These are phyloP conservation scores for Tapirus indicus DNA, from an alignment of 2,797 vertebrate species.

Conservation along the genomic window DNA sequence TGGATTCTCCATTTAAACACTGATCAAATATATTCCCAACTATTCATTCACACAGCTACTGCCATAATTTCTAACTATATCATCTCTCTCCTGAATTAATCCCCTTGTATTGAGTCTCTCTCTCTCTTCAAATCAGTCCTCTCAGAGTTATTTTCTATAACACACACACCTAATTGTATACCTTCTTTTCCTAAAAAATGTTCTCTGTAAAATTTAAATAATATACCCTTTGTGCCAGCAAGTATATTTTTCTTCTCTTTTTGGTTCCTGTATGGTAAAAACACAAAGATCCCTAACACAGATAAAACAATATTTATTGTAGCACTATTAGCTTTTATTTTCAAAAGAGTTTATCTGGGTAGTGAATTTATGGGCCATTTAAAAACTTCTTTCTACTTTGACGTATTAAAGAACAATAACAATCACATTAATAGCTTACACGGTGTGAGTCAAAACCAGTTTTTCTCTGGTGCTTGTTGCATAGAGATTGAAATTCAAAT, in stretches of 20 bases:
- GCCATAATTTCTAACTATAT: neutral
- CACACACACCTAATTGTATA: neutral
- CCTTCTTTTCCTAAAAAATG: neutral
- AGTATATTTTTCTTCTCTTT: neutral
- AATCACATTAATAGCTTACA: neutral
- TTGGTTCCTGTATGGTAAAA: neutral
- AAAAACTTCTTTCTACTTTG: neutral
- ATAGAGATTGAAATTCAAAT: neutral
- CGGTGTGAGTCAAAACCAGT: neutral
- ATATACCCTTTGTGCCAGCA: neutral
- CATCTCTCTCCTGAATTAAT: neutral
- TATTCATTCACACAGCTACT: neutral
- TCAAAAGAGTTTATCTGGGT: neutral
- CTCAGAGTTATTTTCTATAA: neutral
- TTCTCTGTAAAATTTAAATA: neutral
- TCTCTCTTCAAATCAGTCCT: neutral
- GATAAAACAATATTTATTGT: neutral
- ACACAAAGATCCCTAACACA: neutral
- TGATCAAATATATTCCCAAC: neutral
- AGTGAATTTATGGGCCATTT: neutral
- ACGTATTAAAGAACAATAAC: neutral
- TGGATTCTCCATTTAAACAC: neutral
- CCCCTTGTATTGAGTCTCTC: neutral
- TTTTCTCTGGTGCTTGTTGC: neutral
- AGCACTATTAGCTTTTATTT: neutral